Conservation (phyloP, 2,113 vertebrate genomes). For the Zonotrichia leucophrys region DNA sequence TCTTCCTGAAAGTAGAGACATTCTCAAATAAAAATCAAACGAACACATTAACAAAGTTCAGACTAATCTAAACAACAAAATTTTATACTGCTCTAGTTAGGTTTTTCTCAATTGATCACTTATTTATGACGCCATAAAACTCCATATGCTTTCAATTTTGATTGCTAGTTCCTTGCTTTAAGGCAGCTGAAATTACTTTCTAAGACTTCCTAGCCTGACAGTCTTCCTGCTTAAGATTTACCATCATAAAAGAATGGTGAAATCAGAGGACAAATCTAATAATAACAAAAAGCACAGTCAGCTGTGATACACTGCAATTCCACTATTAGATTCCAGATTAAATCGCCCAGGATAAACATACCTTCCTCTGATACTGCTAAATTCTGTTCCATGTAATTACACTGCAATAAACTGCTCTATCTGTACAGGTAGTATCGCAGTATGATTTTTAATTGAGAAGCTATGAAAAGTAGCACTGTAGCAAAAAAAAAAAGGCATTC, state of each 20-base stretch:
- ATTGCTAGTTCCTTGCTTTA: slow-evolving; percentile 63
- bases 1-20: slow-evolving; percentile 36
- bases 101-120: slow-evolving; percentile 67
- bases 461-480: neutral
- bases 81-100: slow-evolving; percentile 41
- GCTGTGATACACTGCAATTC: slow-evolving; percentile 10
- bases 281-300: slow-evolving; percentile 24
- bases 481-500: neutral
- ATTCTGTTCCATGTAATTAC: neutral
- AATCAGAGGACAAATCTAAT: neutral
- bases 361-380: neutral
- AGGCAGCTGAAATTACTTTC: slow-evolving; percentile 61
- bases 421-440: neutral
- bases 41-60: slow-evolving; percentile 57
- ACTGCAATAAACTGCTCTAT: neutral
- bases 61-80: slow-evolving; percentile 53
- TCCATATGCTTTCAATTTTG: slow-evolving; percentile 52
- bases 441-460: slow-evolving; percentile 17
- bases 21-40: slow-evolving; percentile 57
- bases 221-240: slow-evolving; percentile 55
- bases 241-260: neutral
- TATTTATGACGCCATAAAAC: slow-evolving; percentile 71
- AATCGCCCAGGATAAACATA: slow-evolving; percentile 8
- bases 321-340: neutral
- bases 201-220: slow-evolving; percentile 28